Evolutionary conservation across 2,113 vertebrate genomes (phyloP).

Genomic region (Acanthisitta chloris): DNA sequence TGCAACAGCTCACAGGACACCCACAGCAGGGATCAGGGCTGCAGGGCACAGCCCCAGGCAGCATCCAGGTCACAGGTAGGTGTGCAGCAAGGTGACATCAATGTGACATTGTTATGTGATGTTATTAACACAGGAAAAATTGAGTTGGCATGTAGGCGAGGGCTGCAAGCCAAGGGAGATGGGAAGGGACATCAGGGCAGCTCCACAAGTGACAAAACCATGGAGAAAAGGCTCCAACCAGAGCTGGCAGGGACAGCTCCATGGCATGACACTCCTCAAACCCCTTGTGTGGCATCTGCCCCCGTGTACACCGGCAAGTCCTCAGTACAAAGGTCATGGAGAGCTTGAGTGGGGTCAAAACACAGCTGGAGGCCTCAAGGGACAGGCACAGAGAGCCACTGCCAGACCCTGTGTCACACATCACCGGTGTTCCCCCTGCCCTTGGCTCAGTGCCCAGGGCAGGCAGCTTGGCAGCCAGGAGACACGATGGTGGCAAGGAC

Average conservation of each 20-base stretch:
- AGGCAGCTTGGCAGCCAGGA: rapidly evolving
- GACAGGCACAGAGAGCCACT: not conserved
- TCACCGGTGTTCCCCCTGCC: not conserved
- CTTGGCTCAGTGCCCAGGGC: rapidly evolving
- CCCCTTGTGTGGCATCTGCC: not conserved
- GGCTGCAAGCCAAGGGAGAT: not conserved
- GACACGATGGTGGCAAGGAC: not conserved
- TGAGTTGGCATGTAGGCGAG: not conserved
- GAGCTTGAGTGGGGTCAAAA: rapidly evolving
- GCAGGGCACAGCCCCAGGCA: not conserved
- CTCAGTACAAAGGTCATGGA: rapidly evolving
- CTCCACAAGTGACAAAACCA: constrained; percentile 45
- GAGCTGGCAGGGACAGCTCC: not conserved
- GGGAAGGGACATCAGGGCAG: constrained; percentile 20
- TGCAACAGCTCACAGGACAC: not conserved
- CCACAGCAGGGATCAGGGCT: not conserved
- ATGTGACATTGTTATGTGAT: not conserved
- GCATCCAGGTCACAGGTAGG: not conserved
- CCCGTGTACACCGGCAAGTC: rapidly evolving
- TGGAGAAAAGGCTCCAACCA: not conserved
- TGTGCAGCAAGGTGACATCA: not conserved
- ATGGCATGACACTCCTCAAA: rapidly evolving
- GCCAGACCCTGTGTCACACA: not conserved
- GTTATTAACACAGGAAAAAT: not conserved
- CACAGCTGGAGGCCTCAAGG: not conserved